Conservation (phyloP, 2,888 invertebrate genomes). For the Cantharis lateralis region DNA sequence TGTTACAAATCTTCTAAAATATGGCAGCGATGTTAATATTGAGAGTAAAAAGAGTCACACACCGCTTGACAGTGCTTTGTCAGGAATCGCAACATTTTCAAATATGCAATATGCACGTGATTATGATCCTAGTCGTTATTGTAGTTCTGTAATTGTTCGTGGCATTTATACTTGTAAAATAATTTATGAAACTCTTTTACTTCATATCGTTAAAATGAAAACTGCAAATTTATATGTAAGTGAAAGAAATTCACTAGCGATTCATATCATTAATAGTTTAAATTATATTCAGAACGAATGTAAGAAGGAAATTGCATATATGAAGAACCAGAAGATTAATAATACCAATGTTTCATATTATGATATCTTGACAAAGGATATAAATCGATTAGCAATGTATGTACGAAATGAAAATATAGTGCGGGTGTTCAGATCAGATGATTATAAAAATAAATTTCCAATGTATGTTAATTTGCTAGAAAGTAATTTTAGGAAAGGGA, state of each 20-base stretch:
- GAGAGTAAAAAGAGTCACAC: background rate
- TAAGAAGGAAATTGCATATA: background rate
- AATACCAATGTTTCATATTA: background rate
- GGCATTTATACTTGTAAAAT: background rate
- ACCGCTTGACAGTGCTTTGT: background rate
- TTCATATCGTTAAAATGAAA: background rate
- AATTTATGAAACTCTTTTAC: background rate
- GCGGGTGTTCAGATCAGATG: background rate
- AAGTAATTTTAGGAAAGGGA: background rate
- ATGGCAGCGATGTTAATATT: background rate
- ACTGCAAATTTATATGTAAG: background rate
- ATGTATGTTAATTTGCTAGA: background rate
- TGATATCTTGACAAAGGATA: background rate
- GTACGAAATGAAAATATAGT: background rate
- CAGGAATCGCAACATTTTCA: background rate
- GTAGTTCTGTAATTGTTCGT: background rate
- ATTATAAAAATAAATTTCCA: background rate
- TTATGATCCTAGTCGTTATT: no score
- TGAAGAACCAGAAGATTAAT: background rate
- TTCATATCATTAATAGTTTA: fast-evolving
- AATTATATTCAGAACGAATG: background rate
- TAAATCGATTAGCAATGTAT: background rate
- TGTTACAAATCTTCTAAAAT: background rate
- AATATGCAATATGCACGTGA: no score
- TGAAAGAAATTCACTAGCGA: background rate